phyloP scores from a whole-genome alignment of 2,113 vertebrate genomes.

The Tautogolabrus adspersus region DNA sequence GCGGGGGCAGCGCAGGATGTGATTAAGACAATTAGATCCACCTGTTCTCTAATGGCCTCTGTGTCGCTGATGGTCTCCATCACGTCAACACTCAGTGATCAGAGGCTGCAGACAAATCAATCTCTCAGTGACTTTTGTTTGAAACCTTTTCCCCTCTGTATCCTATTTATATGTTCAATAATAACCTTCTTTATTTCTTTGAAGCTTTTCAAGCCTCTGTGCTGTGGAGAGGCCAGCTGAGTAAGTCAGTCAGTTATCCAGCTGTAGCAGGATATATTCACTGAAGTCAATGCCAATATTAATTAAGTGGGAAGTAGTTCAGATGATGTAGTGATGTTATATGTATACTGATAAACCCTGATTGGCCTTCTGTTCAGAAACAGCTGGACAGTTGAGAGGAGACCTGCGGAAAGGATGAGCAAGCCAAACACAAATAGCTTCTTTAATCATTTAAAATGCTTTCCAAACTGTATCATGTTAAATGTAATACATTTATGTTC shows the following conservation, averaged over 20 bases:
- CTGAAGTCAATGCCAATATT: neutral
- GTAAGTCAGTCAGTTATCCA: conserved; percentile 14
- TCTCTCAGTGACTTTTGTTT: neutral
- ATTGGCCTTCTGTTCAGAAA: conserved; percentile 22
- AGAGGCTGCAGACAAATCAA: neutral
- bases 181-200: neutral
- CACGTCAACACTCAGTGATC: neutral
- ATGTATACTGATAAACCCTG: conserved; percentile 6
- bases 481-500: too few relatives aligned
- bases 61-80: conserved; percentile 10
- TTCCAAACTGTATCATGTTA: too few relatives aligned
- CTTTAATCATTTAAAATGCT: too few relatives aligned
- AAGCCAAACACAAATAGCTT: neutral
- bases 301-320: conserved; percentile 12
- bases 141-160: neutral
- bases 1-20: conserved; percentile 15
- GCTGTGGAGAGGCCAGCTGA: neutral
- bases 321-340: neutral
- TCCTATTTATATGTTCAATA: neutral
- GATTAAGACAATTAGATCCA: conserved; percentile 59
- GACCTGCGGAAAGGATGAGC: neutral
- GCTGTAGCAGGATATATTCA: conserved; percentile 16
- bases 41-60: conserved; percentile 25
- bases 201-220: neutral
- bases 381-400: conserved; percentile 22